Evolutionary conservation across 2,113 vertebrate genomes (phyloP).

Genomic region (Sorex araneus): DNA sequence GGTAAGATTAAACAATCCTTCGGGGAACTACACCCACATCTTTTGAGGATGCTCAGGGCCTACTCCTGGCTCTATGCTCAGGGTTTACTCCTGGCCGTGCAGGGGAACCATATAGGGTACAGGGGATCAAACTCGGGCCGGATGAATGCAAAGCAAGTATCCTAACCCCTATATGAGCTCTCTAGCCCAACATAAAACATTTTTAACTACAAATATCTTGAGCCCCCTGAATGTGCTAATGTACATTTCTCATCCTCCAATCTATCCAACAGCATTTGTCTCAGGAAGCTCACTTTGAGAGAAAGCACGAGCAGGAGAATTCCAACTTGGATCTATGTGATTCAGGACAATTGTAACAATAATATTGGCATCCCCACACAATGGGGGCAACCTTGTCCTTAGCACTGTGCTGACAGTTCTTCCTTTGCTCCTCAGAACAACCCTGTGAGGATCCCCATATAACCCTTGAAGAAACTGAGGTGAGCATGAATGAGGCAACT

Average conservation of each 20-base stretch:
- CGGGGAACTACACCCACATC: too few relatives aligned
- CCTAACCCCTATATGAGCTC: too few relatives aligned
- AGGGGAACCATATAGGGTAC: too few relatives aligned
- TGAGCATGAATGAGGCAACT: neutral
- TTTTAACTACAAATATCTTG: neutral
- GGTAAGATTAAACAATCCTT: neutral
- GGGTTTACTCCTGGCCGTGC: too few relatives aligned
- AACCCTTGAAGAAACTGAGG: constrained; percentile 14
- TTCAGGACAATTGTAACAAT: neutral
- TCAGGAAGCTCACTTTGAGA: constrained; percentile 1
- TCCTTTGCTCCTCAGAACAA: neutral
- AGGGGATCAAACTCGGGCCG: too few relatives aligned
- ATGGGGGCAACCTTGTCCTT: neutral
- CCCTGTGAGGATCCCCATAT: neutral
- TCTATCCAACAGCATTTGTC: neutral
- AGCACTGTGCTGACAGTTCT: neutral
- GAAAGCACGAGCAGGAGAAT: neutral
- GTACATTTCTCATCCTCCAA: neutral
- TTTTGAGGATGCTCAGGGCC: too few relatives aligned
- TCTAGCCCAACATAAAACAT: neutral
- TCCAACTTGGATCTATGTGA: neutral
- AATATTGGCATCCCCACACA: neutral
- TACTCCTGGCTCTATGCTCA: too few relatives aligned
- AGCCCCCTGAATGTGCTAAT: neutral
- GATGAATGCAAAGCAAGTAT: too few relatives aligned